Percentiles rank a stretch among this genome's conserved stretches.
phyloP scores from a whole-genome alignment of 2,888 invertebrate species.

The Opisthograptis luteolata region DNA sequence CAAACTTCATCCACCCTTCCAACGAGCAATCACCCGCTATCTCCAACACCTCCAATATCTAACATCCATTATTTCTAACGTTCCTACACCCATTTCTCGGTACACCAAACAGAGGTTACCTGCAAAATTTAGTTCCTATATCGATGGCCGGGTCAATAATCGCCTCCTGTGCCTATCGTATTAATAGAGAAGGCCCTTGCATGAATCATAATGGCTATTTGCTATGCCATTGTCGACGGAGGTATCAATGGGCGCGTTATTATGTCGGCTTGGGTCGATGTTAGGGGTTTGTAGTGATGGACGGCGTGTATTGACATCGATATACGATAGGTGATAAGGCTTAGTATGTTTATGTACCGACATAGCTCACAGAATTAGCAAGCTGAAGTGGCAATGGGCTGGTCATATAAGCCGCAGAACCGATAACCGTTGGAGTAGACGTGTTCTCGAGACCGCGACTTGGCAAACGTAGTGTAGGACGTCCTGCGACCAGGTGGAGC shows the following conservation, averaged over 20 bases:
- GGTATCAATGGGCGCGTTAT: constrained; percentile 75
- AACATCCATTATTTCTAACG: constrained; percentile 11
- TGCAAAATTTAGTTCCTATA: constrained; percentile 29
- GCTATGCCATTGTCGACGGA: constrained; percentile 76
- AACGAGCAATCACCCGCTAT: neutral
- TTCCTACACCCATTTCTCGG: neutral
- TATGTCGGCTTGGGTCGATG: constrained; percentile 61
- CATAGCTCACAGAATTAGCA: no score
- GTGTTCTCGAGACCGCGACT: no score
- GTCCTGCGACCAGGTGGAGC: no score
- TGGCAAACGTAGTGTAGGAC: no score
- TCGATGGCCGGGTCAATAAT: constrained; percentile 28
- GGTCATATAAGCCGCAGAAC: no score
- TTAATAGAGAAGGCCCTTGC: constrained; percentile 65
- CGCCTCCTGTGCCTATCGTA: constrained; percentile 54
- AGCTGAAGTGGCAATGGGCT: no score
- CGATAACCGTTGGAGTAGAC: no score
- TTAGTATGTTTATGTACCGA: no score
- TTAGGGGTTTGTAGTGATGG: constrained; percentile 56
- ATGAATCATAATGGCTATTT: constrained; percentile 77
- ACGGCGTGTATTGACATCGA: constrained; percentile 2
- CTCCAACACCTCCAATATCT: constrained; percentile 2
- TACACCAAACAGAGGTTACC: constrained; percentile 25
- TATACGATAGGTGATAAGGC: no score
- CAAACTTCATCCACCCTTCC: no score